phyloP scores from a whole-genome alignment of 2,113 vertebrate genomes.

The Leptobrachium leishanense region DNA sequence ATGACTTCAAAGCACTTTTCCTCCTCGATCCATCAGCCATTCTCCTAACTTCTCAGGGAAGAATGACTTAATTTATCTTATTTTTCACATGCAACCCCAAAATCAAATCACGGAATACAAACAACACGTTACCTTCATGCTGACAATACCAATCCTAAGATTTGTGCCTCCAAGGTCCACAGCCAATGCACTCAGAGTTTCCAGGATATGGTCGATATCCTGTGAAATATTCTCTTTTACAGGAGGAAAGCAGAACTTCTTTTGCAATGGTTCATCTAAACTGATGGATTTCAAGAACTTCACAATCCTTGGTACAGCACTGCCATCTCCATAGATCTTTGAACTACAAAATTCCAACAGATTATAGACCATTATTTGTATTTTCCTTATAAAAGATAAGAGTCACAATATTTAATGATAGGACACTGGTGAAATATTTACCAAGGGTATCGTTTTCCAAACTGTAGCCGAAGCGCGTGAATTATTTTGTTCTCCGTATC shows the following conservation, averaged over 20 bases:
- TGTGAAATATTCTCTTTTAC: slow-evolving; percentile 91
- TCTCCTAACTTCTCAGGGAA: too few relatives aligned
- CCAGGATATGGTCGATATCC: slow-evolving; percentile 97
- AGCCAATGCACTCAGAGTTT: slow-evolving; percentile 91
- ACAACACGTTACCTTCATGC: slow-evolving; percentile 74
- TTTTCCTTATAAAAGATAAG: neutral
- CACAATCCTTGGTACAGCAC: slow-evolving; percentile 91
- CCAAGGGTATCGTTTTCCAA: slow-evolving; percentile 96
- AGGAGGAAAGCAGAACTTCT: slow-evolving; percentile 94
- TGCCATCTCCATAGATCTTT: slow-evolving; percentile 97
- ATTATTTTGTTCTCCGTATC: slow-evolving; percentile 94
- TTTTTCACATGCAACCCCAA: too few relatives aligned
- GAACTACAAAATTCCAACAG: slow-evolving; percentile 71
- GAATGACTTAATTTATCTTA: too few relatives aligned
- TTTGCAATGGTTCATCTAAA: slow-evolving; percentile 89
- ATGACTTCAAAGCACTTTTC: too few relatives aligned
- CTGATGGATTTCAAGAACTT: slow-evolving; percentile 91
- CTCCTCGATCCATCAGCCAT: too few relatives aligned
- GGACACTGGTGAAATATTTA: slow-evolving; percentile 53
- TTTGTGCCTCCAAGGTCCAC: slow-evolving; percentile 95
- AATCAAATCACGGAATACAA: too few relatives aligned
- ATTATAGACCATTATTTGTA: neutral
- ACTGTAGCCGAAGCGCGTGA: slow-evolving; percentile 92
- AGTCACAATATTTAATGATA: neutral
- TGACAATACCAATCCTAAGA: slow-evolving; percentile 92